phyloP scores from a whole-genome alignment of 1,140 invertebrate species.

The Pomacea maculata region DNA sequence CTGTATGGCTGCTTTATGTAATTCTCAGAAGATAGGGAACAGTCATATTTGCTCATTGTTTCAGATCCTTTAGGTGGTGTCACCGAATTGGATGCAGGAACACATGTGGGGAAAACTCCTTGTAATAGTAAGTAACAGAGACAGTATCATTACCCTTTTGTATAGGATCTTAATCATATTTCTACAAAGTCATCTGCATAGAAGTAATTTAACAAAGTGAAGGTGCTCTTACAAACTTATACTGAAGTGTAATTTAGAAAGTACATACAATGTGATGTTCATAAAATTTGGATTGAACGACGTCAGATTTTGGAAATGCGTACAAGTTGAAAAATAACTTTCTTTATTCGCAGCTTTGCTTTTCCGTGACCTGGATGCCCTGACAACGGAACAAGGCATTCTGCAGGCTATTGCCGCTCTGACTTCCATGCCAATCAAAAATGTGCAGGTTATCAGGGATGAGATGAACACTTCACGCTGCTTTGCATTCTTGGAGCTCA shows the following conservation, averaged over 20 bases:
- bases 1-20: too few species aligned
- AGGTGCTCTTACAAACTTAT: too few species aligned
- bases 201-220: background rate
- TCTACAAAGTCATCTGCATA: background rate
- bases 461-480: constrained; percentile 78
- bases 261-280: background rate
- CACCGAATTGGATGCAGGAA: constrained; percentile 76
- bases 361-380: constrained; percentile 83
- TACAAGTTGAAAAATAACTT: background rate
- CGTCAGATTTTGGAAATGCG: background rate
- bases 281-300: background rate
- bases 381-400: constrained; percentile 86
- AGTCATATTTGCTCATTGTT: constrained; percentile 29
- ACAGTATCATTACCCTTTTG: background rate
- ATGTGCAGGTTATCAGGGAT: constrained; percentile 83
- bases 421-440: constrained; percentile 75
- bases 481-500: constrained; percentile 69
- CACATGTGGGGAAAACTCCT: constrained; percentile 86
- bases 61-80: constrained; percentile 62
- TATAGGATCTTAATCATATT: background rate
- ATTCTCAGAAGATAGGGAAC: too few species aligned
- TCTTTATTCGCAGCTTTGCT: constrained; percentile 75
- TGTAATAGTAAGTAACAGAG: constrained; percentile 79
- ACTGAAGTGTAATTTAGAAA: too few species aligned
- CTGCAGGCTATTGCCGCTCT: constrained; percentile 67